Conservation (phyloP, 2,888 invertebrate species). For the Nomada goodeniana region DNA sequence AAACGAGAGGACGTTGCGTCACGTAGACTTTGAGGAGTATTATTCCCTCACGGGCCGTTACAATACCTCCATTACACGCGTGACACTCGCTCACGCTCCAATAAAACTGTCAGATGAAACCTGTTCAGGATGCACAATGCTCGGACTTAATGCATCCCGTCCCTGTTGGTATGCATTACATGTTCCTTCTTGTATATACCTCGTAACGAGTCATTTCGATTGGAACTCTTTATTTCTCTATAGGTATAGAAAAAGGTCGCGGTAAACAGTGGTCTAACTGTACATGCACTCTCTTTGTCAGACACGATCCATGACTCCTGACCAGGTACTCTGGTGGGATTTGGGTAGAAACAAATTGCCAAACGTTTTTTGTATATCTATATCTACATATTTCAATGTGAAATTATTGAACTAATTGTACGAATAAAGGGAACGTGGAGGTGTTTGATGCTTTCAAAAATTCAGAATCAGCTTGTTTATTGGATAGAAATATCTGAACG, state of each 20-base stretch:
- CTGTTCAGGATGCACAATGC: slow-evolving; percentile 68
- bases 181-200: slow-evolving; percentile 39
- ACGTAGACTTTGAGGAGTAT: slow-evolving; percentile 68
- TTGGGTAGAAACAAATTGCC: too few relatives aligned
- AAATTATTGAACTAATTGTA: too few relatives aligned
- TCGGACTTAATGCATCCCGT: slow-evolving; percentile 62
- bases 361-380: too few relatives aligned
- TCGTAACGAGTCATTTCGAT: slow-evolving; percentile 48
- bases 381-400: too few relatives aligned
- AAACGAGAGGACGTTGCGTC: slow-evolving; percentile 64
- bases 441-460: too few relatives aligned
- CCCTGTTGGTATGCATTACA: slow-evolving; percentile 60
- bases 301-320: neutral
- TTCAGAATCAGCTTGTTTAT: too few relatives aligned
- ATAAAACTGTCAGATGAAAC: slow-evolving; percentile 72
- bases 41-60: slow-evolving; percentile 65
- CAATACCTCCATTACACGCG: slow-evolving; percentile 75
- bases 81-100: slow-evolving; percentile 74
- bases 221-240: slow-evolving; percentile 3
- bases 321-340: neutral
- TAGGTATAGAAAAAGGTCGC: slow-evolving; percentile 3
- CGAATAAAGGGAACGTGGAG: too few relatives aligned
- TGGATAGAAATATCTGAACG: too few relatives aligned
- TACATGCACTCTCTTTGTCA: neutral
- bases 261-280: neutral